Base-by-base conservation (phyloP, 2,797 vertebrate species). In the Hydrophis major region DNA sequence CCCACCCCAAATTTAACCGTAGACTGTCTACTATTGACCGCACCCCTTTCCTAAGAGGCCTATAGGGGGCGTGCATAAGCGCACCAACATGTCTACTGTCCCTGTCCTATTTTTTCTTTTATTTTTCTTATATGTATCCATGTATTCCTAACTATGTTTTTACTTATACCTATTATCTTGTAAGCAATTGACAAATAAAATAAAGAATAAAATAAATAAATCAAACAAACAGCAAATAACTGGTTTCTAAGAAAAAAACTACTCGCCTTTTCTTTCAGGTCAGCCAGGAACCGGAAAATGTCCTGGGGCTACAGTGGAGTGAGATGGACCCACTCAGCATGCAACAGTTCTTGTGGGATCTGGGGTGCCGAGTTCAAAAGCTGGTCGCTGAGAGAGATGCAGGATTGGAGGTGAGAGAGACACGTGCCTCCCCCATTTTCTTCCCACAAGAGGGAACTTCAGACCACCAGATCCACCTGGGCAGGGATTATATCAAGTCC, bases 371-470 rank as follows among this genome's bases (percentile, higher is more conserved):
- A 14, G 97, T 99, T 90, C 97, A 98, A 86, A 97, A 95, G 93
- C 96, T 99, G 95, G 97, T 98, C 22, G 95, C 97, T 37, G 98
- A 99, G 95, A 98, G 98, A 89, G 99, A 99, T 94, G 92, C 97
- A 91, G 97, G 98, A 86, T 97, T 98, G 78, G 98, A 99, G 98
- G 99, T 99, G n/a, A 53, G 22, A 50, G 56, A 8, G 1, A 7
- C n/a, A 3, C 7, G 53, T 27, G 37, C 27, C 4, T 13, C 6
- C 1, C 16, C 28, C 18, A 0, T 37, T 5, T 25, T 22, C 53
- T 2, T n/a, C 42, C 27, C 74, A 22, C 20, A 47, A 22, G 74
- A 10, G 20, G 0, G 37, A 42, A 8, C 74, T 78, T 20, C 18
- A 1, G 1, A 37, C 20, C 16, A 8, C 16, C 32, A 78, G n/a